phyloP scores from a whole-genome alignment of 2,888 invertebrate species.

The Petrophora chlorosata region DNA sequence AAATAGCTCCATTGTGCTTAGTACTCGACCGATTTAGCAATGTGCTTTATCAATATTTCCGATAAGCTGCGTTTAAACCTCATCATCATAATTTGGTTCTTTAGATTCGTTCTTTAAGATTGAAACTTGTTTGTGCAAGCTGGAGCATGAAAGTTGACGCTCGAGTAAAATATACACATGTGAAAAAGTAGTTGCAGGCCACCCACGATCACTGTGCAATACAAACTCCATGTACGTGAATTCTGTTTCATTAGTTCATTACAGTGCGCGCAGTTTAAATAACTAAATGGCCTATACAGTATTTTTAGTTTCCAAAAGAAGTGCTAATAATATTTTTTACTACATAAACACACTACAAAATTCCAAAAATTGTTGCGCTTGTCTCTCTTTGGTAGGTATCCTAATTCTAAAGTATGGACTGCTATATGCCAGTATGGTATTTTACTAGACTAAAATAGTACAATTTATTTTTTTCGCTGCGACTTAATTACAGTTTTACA shows the following conservation, averaged over 20 bases:
- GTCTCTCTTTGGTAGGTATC: too few species aligned
- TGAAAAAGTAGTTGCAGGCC: constrained; percentile 71
- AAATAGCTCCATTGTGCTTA: constrained; percentile 76
- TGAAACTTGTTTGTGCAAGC: constrained; percentile 55
- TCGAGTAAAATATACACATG: constrained; percentile 63
- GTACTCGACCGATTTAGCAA: constrained; percentile 72
- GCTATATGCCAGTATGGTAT: too few species aligned
- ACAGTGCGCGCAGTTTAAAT: constrained; percentile 3
- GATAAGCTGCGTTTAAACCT: constrained; percentile 58
- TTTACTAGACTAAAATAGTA: too few species aligned
- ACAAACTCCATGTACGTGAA: constrained; percentile 8
- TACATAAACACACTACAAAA: too few species aligned
- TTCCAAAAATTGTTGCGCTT: too few species aligned
- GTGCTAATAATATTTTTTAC: too few species aligned
- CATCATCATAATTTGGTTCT: constrained; percentile 50
- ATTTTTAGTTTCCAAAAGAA: constrained; percentile 25
- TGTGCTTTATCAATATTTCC: constrained; percentile 63
- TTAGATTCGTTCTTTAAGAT: constrained; percentile 56
- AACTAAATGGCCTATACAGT: constrained; percentile 13
- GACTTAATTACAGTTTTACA: too few species aligned
- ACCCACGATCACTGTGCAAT: constrained; percentile 63
- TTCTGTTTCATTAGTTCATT: constrained; percentile 8
- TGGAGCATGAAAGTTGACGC: constrained; percentile 65
- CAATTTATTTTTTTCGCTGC: too few species aligned
- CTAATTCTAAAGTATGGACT: too few species aligned